Evolutionary conservation across 2,113 vertebrate species (phyloP), one percentile per base, ranked within the genome.

Genomic region (Scopus umbretta): DNA sequence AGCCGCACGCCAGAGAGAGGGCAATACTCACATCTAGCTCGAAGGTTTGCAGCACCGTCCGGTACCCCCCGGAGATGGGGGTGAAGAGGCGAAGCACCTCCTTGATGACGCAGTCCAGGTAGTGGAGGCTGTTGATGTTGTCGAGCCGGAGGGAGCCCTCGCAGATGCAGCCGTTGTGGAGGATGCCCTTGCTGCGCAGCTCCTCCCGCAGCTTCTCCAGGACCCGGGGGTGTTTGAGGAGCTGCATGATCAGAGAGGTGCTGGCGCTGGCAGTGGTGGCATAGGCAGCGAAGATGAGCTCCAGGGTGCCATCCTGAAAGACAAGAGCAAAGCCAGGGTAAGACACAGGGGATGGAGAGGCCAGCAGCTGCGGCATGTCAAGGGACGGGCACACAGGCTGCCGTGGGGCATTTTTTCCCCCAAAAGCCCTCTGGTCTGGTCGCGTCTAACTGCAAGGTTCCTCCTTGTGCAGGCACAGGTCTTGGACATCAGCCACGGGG

Each of bases 71-170:
- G 0, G 99, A 99, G 50, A 99, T 98, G 8, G 99, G 99, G 0
- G 99, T 99, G 94, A 99, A 99, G 68, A 99, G 99, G 38, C 99
- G 98, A 88, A 99, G 98, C 47, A 99, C 99, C 97, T 99, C 99
- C 97, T 99, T 99, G 98, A 99, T 99, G 97, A 99, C 99, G 0
- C 99, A 99, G 98, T 99, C 99, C 97, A 99, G 98, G 98, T 99
- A 99, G 91, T 98, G 98, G 43, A 99, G 98, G 86, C 98, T 96
- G 42, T 91, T 96, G 86, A 99, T 98, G 29, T 95, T 99, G 97
- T 99, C 99, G 3, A 99, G 98, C 14, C 98, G 98, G 74, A 99
- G 98, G 26, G 98, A 98, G 9, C 98, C 99, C 86, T 99, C 99
- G 0, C 98, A 99, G 84, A 99, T 98, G 95, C 99, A 99, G 95